Evolutionary conservation across 2,113 vertebrate species (phyloP), one percentile per base, ranked within the genome.

Genomic region (Phyllostomus hastatus): DNA sequence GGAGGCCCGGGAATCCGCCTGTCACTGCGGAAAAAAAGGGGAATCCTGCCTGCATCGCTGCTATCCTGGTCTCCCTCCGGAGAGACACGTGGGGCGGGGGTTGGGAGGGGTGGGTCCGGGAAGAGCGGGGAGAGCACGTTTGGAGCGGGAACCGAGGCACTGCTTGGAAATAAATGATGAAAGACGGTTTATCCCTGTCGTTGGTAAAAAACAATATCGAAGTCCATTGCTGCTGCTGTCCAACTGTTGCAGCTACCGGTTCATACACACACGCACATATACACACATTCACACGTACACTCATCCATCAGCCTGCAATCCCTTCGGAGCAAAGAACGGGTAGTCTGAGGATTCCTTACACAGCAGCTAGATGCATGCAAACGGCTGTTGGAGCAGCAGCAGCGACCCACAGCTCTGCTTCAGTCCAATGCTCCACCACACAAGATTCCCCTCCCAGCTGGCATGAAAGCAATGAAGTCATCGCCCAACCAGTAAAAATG

Each of bases 381-480:
- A 95, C 11, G 75, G 88, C 54, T 75, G 95, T 72, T 67, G 59
- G 50, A 22, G 81, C 86, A 88, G 82, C 82, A 46, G 61, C 61
- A 64, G 61, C 61, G 28, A 90, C 86, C 93, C 91, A 86, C 85
- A 83, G 94, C 88, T 95, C 96, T 50, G 76, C 84, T 95, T 91
- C 8, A 2, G 85, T 95, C 81, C 54, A 46, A 86, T 48, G 90
- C 85, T 96, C 73, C 61, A 82, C 70, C 57, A 89, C 84, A 76
- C 83, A 67, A 43, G 97, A 95, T 90, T 81, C 94, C 90, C 92
- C 46, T 43, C 90, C 92, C 46, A 92, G 52, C 92, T 91, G 93
- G 96, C 83, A 19, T 85, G 69, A 88, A 95, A 91, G 96, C 92
- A 96, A 96, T 97, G 97, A 98, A 97, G 96, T 96, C 97, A 98